These are phyloP conservation scores for Siniperca obscura DNA, from an alignment of 2,797 vertebrate genomes.

Conservation along the genomic window DNA sequence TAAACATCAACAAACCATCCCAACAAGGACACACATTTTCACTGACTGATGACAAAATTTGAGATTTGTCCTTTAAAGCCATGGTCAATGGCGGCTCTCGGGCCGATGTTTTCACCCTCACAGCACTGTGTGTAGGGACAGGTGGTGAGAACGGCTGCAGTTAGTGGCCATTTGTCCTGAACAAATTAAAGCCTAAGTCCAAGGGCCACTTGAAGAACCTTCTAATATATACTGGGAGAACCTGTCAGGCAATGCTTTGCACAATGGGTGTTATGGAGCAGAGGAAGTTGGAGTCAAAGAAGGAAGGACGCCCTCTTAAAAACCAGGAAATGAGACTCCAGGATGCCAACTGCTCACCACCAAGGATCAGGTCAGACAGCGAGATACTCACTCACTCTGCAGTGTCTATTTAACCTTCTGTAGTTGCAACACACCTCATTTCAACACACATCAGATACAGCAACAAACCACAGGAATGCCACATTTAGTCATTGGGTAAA, in stretches of 20 bases:
- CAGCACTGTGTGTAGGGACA: conserved; percentile 27
- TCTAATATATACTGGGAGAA: conserved; percentile 34
- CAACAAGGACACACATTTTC: conserved; percentile 50
- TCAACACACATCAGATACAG: conserved; percentile 27
- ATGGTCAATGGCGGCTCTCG: conserved; percentile 59
- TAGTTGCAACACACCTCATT: conserved; percentile 39
- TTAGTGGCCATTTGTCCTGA: conserved; percentile 73
- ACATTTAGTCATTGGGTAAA: neutral
- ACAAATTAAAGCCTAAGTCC: conserved; percentile 61
- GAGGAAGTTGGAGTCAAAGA: conserved; percentile 90
- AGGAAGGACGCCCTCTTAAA: conserved; percentile 96
- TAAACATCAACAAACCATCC: conserved; percentile 59
- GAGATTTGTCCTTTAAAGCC: conserved; percentile 59
- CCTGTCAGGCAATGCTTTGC: conserved; percentile 55
- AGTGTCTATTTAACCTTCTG: conserved; percentile 48
- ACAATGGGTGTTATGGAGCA: conserved; percentile 79
- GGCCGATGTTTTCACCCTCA: conserved; percentile 16
- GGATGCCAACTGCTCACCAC: conserved; percentile 93
- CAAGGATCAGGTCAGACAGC: conserved; percentile 78
- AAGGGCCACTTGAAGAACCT: conserved; percentile 56
- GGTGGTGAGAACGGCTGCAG: conserved; percentile 54
- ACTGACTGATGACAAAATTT: conserved; percentile 12
- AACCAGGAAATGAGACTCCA: conserved; percentile 94
- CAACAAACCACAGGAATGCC: conserved; percentile 35
- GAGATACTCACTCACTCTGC: conserved; percentile 42